Conservation (phyloP, 2,888 invertebrate genomes). For the Graphium colonna region DNA sequence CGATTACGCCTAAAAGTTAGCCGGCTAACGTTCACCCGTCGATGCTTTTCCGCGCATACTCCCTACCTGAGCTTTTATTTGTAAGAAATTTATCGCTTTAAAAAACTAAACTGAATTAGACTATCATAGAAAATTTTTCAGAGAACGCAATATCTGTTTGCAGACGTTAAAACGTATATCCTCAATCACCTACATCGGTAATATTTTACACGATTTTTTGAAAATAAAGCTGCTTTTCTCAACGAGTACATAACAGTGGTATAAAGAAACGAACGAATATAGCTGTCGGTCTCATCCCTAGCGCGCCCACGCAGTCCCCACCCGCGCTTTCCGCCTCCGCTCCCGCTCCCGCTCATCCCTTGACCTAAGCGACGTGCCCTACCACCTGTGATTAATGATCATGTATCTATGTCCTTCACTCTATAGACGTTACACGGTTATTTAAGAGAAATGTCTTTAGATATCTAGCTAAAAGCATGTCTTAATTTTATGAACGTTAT, state of each 20-base stretch:
- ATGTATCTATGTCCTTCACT: conserved; percentile 34
- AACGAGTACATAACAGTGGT: conserved; percentile 12
- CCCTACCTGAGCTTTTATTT: too few relatives aligned
- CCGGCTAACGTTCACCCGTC: neutral
- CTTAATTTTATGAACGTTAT: too few relatives aligned
- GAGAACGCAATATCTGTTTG: too few relatives aligned
- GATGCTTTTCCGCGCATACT: neutral
- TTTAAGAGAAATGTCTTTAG: neutral
- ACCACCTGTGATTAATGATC: conserved; percentile 47
- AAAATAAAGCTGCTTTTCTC: neutral
- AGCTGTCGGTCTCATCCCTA: conserved; percentile 17
- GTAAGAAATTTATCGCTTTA: too few relatives aligned
- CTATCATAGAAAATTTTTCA: too few relatives aligned
- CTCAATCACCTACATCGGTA: too few relatives aligned
- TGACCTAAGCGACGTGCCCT: conserved; percentile 48
- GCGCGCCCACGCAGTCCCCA: conserved; percentile 16
- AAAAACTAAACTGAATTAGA: too few relatives aligned
- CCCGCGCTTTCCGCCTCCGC: conserved; percentile 24
- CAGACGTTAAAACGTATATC: too few relatives aligned
- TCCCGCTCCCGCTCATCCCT: conserved; percentile 40
- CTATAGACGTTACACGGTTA: conserved; percentile 22
- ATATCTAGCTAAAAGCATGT: neutral
- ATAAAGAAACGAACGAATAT: conserved; percentile 14
- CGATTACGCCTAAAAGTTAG: neutral
- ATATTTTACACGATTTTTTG: too few relatives aligned